Evolutionary conservation across 2,113 vertebrate species (phyloP).

Genomic region (Cheilinus undulatus): DNA sequence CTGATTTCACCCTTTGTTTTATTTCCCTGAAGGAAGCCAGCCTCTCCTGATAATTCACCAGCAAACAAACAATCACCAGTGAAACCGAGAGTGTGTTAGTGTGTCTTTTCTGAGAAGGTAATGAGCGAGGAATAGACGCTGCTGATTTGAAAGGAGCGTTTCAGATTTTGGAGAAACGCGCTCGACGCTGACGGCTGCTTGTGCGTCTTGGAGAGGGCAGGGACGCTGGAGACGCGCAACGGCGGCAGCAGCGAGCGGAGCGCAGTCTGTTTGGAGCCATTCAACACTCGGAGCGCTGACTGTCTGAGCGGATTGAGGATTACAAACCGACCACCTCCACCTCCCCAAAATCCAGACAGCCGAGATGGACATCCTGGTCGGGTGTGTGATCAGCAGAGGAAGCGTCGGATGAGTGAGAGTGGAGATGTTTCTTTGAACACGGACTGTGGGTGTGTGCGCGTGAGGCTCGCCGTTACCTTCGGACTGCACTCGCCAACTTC

Average conservation of each 20-base stretch:
- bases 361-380: conserved; percentile 28
- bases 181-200: conserved; percentile 50
- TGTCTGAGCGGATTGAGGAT: conserved; percentile 11
- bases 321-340: conserved; percentile 14
- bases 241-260: conserved; percentile 14
- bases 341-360: not conserved
- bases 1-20: no score
- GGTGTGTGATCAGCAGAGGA: not conserved
- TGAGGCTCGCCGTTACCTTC: conserved; percentile 60
- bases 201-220: conserved; percentile 70
- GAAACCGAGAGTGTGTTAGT: no score
- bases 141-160: conserved; percentile 15
- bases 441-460: conserved; percentile 61
- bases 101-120: not conserved
- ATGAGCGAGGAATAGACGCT: not conserved
- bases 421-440: conserved; percentile 43
- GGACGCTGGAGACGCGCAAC: conserved; percentile 56
- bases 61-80: no score
- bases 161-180: conserved; percentile 22
- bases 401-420: conserved; percentile 49
- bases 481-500: conserved; percentile 67
- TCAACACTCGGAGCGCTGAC: conserved; percentile 3
- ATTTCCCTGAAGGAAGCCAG: no score
- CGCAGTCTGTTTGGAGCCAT: conserved; percentile 45
- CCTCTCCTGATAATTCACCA: no score